Conservation (phyloP, 2,113 vertebrate genomes). For the Strix uralensis region DNA sequence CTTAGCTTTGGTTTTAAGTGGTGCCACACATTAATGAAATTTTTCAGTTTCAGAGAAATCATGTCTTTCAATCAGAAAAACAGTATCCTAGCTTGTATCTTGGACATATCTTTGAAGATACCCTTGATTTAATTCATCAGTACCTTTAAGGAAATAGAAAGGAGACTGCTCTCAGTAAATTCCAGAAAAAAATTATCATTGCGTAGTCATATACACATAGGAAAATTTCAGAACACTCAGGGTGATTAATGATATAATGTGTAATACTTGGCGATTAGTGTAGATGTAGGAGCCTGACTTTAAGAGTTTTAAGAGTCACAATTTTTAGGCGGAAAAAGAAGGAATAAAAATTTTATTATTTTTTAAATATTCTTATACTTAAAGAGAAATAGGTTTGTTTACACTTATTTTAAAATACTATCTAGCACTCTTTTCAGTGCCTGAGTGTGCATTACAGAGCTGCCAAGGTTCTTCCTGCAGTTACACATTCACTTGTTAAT, state of each 20-base stretch:
- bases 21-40: not conserved
- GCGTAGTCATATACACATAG: not conserved
- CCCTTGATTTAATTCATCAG: not conserved
- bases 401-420: not conserved
- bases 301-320: not conserved
- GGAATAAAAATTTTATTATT: not conserved
- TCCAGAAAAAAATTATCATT: not conserved
- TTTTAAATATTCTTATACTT: not conserved
- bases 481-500: slow-evolving; percentile 43
- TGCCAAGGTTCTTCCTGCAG: not conserved
- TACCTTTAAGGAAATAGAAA: not conserved
- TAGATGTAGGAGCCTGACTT: not conserved
- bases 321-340: not conserved
- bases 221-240: not conserved
- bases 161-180: not conserved
- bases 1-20: not conserved
- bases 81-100: not conserved
- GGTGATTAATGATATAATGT: not conserved
- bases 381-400: not conserved
- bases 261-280: not conserved
- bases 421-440: not conserved
- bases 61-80: not conserved
- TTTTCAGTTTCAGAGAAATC: not conserved
- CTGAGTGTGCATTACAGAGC: not conserved
- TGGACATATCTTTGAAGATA: not conserved